Evolutionary conservation across 2,797 vertebrate species (phyloP).

Genomic region (Phrynocephalus guinanensis): DNA sequence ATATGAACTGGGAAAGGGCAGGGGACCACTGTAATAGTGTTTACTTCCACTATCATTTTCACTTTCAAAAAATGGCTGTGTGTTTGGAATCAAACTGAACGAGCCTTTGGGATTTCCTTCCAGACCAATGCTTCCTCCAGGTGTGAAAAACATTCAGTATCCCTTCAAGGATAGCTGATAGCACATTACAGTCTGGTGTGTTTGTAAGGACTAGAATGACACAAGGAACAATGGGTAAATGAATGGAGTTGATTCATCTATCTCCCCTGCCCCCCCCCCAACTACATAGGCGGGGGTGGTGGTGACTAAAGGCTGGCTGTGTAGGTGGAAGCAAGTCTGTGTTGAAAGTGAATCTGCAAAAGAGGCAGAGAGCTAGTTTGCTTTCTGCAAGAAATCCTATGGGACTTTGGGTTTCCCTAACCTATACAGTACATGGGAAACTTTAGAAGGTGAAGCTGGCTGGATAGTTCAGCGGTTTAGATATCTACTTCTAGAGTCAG

Average conservation of each 20-base stretch:
- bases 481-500: no score
- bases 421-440: no score
- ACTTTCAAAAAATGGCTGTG: not conserved
- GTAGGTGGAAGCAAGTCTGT: not conserved
- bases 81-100: not conserved
- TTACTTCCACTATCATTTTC: not conserved
- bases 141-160: not conserved
- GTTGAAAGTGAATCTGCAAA: not conserved
- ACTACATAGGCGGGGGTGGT: not conserved
- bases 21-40: not conserved
- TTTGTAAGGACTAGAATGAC: not conserved
- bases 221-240: not conserved
- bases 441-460: no score
- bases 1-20: no score
- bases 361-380: not conserved
- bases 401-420: not conserved
- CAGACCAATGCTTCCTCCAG: not conserved
- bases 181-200: not conserved
- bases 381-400: not conserved
- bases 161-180: not conserved
- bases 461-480: no score
- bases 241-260: not conserved
- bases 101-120: not conserved
- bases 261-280: not conserved
- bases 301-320: not conserved